Evolutionary conservation across 2,797 vertebrate genomes (phyloP).

Genomic region (Onychomys leucogaster): DNA sequence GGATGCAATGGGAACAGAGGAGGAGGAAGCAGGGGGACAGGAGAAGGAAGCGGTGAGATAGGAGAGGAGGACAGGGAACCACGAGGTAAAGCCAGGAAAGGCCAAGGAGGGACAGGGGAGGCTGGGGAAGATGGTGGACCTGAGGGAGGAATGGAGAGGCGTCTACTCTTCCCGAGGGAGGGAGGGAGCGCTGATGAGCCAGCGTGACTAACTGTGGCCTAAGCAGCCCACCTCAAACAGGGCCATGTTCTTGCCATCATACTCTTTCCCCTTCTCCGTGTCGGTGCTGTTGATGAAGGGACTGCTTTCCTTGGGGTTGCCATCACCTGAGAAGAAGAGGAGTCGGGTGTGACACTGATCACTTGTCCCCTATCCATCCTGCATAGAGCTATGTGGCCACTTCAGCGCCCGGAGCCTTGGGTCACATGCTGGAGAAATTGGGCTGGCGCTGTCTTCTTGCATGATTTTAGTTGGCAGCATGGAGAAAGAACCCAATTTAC

Average conservation of each 20-base stretch:
- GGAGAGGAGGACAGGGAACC: neutral
- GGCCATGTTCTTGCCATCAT: slow-evolving; percentile 98
- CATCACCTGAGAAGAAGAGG: slow-evolving; percentile 91
- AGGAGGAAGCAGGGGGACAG: neutral
- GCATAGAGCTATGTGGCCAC: neutral
- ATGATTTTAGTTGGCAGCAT: neutral
- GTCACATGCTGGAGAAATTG: neutral
- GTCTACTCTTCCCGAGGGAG: neutral
- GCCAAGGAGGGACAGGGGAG: neutral
- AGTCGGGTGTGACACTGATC: neutral
- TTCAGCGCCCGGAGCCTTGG: neutral
- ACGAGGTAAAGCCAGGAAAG: neutral
- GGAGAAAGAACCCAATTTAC: neutral
- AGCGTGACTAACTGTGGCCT: accelerated
- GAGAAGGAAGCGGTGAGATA: too few relatives aligned
- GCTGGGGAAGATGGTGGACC: neutral
- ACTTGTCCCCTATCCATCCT: too few relatives aligned
- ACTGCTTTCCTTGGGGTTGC: slow-evolving; percentile 98
- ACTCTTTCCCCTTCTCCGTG: slow-evolving; percentile 96
- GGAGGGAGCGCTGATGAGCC: neutral
- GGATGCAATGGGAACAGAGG: neutral
- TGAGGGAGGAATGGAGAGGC: neutral
- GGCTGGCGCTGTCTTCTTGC: neutral
- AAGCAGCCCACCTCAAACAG: slow-evolving; percentile 94
- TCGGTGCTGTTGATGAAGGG: slow-evolving; percentile 99